These are phyloP conservation scores for Perca fluviatilis DNA, from an alignment of 2,113 vertebrate species.

Conservation along the genomic window DNA sequence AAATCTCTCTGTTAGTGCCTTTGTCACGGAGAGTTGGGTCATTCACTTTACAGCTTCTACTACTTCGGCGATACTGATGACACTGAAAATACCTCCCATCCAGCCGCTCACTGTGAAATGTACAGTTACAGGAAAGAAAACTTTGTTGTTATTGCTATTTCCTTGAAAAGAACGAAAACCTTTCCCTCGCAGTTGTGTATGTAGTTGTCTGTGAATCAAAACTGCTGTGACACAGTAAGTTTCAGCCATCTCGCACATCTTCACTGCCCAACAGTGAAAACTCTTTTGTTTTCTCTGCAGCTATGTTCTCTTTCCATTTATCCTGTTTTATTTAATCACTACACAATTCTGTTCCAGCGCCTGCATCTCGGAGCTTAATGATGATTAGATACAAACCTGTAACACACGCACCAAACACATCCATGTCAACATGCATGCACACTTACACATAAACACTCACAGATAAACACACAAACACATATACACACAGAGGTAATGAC, in stretches of 20 bases:
- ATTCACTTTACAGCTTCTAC: constrained; percentile 47
- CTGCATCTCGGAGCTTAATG: constrained; percentile 42
- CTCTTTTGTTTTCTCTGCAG: constrained; percentile 17
- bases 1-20: constrained; percentile 51
- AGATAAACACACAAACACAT: constrained; percentile 17
- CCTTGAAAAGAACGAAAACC: constrained; percentile 12
- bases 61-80: constrained; percentile 35
- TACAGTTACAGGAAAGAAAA: constrained; percentile 26
- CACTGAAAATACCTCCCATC: constrained; percentile 36
- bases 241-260: constrained; percentile 3
- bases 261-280: constrained; percentile 22
- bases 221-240: constrained; percentile 1
- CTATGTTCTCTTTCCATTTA: constrained; percentile 27
- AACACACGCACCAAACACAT: constrained; percentile 35
- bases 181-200: constrained; percentile 8
- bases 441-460: constrained; percentile 4
- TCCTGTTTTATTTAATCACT: constrained; percentile 30
- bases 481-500: constrained; percentile 62
- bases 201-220: constrained; percentile 10
- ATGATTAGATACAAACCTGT: constrained; percentile 45
- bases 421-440: constrained; percentile 24
- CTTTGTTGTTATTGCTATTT: constrained; percentile 6
- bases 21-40: constrained; percentile 47
- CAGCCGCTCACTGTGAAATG: constrained; percentile 29
- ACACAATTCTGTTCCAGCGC: constrained; percentile 36